These are phyloP conservation scores for Pterocles gutturalis DNA, from an alignment of 2,113 vertebrate genomes.

Conservation along the genomic window DNA sequence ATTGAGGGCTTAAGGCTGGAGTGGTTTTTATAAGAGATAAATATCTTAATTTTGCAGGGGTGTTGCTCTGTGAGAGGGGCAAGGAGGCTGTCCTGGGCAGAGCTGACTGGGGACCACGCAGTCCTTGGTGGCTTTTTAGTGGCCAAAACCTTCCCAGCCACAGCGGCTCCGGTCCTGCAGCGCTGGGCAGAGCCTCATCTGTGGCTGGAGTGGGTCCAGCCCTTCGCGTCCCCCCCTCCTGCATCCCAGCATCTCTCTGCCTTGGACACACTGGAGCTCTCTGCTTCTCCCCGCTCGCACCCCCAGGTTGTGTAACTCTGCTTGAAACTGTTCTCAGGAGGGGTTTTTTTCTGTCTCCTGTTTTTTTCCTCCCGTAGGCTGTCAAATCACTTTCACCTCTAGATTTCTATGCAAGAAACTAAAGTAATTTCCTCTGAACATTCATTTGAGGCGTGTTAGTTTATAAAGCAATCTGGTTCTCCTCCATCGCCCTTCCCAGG, in stretches of 20 bases:
- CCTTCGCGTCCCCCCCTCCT: neutral
- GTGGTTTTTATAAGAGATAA: neutral
- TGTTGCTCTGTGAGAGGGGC: neutral
- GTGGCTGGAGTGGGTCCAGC: neutral
- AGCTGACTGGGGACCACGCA: neutral
- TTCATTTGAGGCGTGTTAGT: neutral
- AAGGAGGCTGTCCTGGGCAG: accelerated
- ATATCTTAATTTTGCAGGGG: neutral
- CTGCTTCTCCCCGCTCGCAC: neutral
- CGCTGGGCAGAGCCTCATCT: neutral
- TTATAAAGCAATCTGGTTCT: slow-evolving; percentile 10
- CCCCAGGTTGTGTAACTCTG: neutral
- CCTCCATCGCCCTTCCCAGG: slow-evolving; percentile 40
- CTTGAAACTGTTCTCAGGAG: neutral
- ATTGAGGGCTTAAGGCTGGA: neutral
- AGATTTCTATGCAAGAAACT: neutral
- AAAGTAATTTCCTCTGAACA: slow-evolving; percentile 42
- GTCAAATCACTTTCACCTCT: neutral
- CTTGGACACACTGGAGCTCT: neutral
- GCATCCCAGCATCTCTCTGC: neutral
- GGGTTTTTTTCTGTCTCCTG: neutral
- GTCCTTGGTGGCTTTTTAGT: neutral
- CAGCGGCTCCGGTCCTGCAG: neutral
- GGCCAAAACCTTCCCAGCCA: neutral
- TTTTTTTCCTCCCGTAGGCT: slow-evolving; percentile 8